These are phyloP conservation scores for Brachymystax lenok DNA, from an alignment of 2,797 vertebrate genomes.

Conservation along the genomic window DNA sequence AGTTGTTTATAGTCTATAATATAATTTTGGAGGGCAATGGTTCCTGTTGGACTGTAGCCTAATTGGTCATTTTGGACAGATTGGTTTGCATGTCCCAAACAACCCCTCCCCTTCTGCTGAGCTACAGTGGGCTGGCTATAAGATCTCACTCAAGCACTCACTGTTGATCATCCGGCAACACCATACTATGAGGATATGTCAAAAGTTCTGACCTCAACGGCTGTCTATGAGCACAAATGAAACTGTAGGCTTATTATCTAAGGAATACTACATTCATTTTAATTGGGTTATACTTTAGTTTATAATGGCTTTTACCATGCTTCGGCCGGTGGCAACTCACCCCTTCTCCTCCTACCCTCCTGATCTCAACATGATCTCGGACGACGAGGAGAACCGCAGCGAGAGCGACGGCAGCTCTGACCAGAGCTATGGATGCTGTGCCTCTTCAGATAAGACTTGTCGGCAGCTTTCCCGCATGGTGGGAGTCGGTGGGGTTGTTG, in stretches of 20 bases:
- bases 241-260: conserved; percentile 19
- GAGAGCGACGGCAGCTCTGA: conserved; percentile 87
- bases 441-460: conserved; percentile 57
- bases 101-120: conserved; percentile 38
- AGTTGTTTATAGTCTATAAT: background rate
- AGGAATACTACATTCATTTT: background rate
- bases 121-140: conserved; percentile 40
- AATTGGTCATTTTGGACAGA: conserved; percentile 15
- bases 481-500: conserved; percentile 64
- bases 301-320: conserved; percentile 83
- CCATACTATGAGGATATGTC: conserved; percentile 36
- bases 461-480: conserved; percentile 60
- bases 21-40: background rate
- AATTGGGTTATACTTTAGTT: background rate
- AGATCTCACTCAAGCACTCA: conserved; percentile 36
- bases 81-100: background rate
- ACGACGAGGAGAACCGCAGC: conserved; percentile 80
- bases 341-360: conserved; percentile 77
- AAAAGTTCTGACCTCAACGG: background rate
- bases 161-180: conserved; percentile 15
- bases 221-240: conserved; percentile 30
- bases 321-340: conserved; percentile 81
- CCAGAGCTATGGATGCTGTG: conserved; percentile 82
- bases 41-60: background rate
- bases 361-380: conserved; percentile 79